A percentile compares a stretch with the other conserved stretches of the same genome.
These are phyloP conservation scores for Agrotis ipsilon DNA, from an alignment of 2,888 invertebrate genomes.

Conservation along the genomic window DNA sequence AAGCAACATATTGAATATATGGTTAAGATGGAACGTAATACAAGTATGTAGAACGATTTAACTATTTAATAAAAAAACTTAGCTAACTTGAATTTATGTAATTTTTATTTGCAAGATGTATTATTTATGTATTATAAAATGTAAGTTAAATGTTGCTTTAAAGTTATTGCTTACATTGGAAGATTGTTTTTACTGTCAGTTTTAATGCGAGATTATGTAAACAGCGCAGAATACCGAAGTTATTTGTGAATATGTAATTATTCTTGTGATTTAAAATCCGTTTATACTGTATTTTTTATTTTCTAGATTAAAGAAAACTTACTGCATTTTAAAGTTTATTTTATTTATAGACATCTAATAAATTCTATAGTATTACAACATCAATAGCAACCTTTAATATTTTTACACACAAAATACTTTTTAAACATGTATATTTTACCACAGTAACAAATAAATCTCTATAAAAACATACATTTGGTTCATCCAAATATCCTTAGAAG, in stretches of 20 bases:
- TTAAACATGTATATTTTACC: neutral
- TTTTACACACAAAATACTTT: neutral
- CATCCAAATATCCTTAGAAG: slow-evolving; percentile 69
- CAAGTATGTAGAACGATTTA: slow-evolving; percentile 88
- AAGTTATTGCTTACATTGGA: slow-evolving; percentile 88
- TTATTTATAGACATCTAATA: slow-evolving; percentile 56
- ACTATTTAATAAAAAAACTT: slow-evolving; percentile 87
- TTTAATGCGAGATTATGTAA: slow-evolving; percentile 85
- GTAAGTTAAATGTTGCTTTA: slow-evolving; percentile 90
- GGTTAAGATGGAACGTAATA: slow-evolving; percentile 76
- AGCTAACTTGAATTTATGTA: slow-evolving; percentile 91
- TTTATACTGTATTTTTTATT: slow-evolving; percentile 91
- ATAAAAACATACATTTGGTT: slow-evolving; percentile 19
- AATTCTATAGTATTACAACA: slow-evolving; percentile 8
- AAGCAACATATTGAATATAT: slow-evolving; percentile 70
- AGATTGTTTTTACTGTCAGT: slow-evolving; percentile 87
- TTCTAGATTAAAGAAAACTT: slow-evolving; percentile 91
- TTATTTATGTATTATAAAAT: slow-evolving; percentile 90
- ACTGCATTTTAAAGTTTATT: slow-evolving; percentile 80
- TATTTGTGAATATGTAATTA: slow-evolving; percentile 91
- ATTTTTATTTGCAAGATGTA: slow-evolving; percentile 90
- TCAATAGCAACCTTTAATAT: slow-evolving; percentile 1
- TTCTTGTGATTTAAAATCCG: slow-evolving; percentile 91
- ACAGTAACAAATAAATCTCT: slow-evolving; percentile 9
- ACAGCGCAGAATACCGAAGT: slow-evolving; percentile 84